Conservation (phyloP, 1,140 invertebrate genomes). For the Melipona quadrifasciata region DNA sequence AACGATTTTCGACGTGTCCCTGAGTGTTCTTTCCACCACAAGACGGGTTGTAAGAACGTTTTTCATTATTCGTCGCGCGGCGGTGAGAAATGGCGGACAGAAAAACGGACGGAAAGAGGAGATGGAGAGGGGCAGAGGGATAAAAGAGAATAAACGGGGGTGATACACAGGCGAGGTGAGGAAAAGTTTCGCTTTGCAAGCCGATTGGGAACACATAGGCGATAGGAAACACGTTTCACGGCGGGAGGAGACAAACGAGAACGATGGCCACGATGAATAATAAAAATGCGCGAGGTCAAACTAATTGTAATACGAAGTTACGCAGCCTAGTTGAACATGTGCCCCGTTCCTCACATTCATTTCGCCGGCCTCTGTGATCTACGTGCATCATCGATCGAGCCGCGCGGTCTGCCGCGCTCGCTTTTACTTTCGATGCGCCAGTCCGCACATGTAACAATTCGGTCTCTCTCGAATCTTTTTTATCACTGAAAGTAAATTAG, state of each 20-base stretch:
- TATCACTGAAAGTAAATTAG: too few relatives aligned
- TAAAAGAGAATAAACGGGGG: too few relatives aligned
- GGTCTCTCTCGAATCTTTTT: background rate
- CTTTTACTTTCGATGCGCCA: conserved; percentile 49
- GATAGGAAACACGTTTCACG: conserved; percentile 25
- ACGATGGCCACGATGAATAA: conserved; percentile 67
- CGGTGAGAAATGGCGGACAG: too few relatives aligned
- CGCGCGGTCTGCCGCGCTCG: background rate
- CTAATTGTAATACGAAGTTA: conserved; percentile 70
- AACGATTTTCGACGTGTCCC: background rate
- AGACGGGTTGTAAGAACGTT: background rate
- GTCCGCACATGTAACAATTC: conserved; percentile 51
- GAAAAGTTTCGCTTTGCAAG: conserved; percentile 1
- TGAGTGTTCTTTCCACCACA: background rate
- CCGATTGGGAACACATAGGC: conserved; percentile 7
- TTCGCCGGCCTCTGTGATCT: conserved; percentile 35
- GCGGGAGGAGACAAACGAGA: background rate
- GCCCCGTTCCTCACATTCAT: conserved; percentile 67
- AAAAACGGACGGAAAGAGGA: background rate
- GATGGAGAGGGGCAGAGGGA: background rate
- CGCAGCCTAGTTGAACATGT: conserved; percentile 48
- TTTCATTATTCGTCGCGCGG: background rate
- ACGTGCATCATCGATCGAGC: conserved; percentile 27
- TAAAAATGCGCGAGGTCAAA: conserved; percentile 74
- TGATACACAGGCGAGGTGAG: too few relatives aligned